These are phyloP conservation scores for Trachelus troglodyta DNA, from an alignment of 2,888 invertebrate genomes.

Conservation along the genomic window DNA sequence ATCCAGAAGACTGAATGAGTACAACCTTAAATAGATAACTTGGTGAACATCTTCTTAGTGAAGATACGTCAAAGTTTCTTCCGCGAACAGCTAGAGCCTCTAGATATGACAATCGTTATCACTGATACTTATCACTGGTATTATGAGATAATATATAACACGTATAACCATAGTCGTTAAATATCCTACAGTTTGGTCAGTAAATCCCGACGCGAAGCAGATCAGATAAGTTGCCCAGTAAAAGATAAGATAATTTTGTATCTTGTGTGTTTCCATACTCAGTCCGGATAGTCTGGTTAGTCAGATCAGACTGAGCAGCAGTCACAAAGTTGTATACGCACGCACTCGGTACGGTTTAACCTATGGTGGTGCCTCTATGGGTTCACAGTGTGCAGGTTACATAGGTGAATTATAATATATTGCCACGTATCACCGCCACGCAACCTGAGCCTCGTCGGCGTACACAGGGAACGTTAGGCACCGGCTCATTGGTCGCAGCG, in stretches of 20 bases:
- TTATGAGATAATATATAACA: no score
- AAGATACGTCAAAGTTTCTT: not conserved
- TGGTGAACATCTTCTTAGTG: not conserved
- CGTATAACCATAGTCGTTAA: not conserved
- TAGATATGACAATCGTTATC: not conserved
- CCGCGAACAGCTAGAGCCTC: not conserved
- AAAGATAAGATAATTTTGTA: constrained; percentile 2
- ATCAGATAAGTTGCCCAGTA: not conserved
- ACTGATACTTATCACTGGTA: not conserved
- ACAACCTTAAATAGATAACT: not conserved
- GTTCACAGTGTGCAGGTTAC: constrained; percentile 2
- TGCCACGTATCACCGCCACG: constrained; percentile 6
- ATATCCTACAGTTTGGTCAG: not conserved
- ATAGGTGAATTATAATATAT: constrained; percentile 20
- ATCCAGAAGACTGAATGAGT: not conserved
- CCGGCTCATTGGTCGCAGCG: constrained; percentile 52
- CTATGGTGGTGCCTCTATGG: not conserved
- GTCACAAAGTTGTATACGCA: not conserved
- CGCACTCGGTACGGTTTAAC: not conserved
- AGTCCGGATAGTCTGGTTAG: not conserved
- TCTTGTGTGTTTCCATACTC: not conserved
- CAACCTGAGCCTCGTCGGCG: constrained; percentile 4
- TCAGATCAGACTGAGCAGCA: not conserved
- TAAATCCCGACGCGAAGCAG: not conserved
- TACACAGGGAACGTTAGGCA: constrained; percentile 34